Evolutionary conservation across 2,113 vertebrate genomes (phyloP), one percentile per base, ranked within the genome.

Genomic region (Chelonoidis abingdonii): DNA sequence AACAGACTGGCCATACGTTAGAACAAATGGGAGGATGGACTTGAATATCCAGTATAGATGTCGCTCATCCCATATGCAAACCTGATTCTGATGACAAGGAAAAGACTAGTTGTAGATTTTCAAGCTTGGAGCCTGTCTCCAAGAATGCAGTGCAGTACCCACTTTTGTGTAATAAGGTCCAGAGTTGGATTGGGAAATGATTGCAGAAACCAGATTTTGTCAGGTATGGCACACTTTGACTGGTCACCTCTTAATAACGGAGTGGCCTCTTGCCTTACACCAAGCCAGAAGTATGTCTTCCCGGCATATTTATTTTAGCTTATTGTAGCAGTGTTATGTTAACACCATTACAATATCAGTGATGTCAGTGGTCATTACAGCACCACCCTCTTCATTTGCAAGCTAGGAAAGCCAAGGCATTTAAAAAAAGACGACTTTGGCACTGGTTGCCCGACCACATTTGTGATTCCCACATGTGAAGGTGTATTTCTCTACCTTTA

Each of bases 121-220:
- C 53, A 50, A 81, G 10, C 17, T 89, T 25, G 78, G 52, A 89
- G n/a, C 56, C 56, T 80, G 91, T 82, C 80, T 84, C 22, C 44
- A 35, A 54, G 72, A 87, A 17, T 2, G 0, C 5, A 2, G n/a
- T 0, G 0, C 35, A 0, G 41, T 29, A 49, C 72, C 1, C 0
- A 0, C 11, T 82, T 47, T 75, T 1, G 0, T 24, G 12, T 62
- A 53, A 21, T 0, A 53, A 79, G 88, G 83, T 6, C n/a, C 21
- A 14, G 52, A 82, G 29, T 4, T 24, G 8, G 19, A 49, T 72
- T 44, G 92, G 75, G 75, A 92, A 83, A 84, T 25, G 0, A 50
- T 59, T 53, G 62, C 92, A 94, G 92, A 91, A 93, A 75, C 69
- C 83, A 94, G 83, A 84, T 62, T 78, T 69, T 88, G n/a, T n/a